A percentile compares a stretch with the other conserved stretches of the same genome.
phyloP scores from a whole-genome alignment of 2,113 vertebrate genomes.

The Ammospiza caudacuta region DNA sequence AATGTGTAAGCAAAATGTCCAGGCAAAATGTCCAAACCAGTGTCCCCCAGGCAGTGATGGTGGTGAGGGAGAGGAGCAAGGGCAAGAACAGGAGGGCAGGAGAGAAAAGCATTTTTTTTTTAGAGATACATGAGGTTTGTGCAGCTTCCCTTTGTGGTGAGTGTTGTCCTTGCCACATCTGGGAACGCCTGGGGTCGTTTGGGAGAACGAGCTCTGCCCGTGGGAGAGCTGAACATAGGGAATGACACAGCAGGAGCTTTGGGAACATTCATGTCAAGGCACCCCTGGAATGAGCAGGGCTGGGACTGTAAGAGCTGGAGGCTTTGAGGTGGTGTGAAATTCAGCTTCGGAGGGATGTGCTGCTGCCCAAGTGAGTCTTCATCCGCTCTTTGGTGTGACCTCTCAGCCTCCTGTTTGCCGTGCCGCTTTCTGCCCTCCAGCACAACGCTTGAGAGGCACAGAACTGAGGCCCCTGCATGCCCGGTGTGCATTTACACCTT shows the following conservation, averaged over 20 bases:
- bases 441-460: not conserved
- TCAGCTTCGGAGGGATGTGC: not conserved
- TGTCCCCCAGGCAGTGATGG: not conserved
- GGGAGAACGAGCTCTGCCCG: rapidly evolving
- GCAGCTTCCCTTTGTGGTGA: rapidly evolving
- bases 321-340: rapidly evolving
- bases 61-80: not conserved
- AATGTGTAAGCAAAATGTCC: not conserved
- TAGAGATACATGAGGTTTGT: not conserved
- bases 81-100: not conserved
- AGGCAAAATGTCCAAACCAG: not conserved
- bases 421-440: not conserved
- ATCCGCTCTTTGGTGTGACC: not conserved
- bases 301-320: not conserved
- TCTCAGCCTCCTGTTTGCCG: not conserved
- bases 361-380: not conserved
- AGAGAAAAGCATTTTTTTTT: not conserved
- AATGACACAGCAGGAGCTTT: not conserved
- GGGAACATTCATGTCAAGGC: not conserved
- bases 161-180: not conserved
- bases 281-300: not conserved
- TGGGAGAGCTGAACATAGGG: not conserved
- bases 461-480: not conserved
- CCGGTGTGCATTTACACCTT: not conserved
- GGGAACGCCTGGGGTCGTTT: rapidly evolving